phyloP scores from a whole-genome alignment of 2,797 vertebrate species.

The Loris lydekkerianus region DNA sequence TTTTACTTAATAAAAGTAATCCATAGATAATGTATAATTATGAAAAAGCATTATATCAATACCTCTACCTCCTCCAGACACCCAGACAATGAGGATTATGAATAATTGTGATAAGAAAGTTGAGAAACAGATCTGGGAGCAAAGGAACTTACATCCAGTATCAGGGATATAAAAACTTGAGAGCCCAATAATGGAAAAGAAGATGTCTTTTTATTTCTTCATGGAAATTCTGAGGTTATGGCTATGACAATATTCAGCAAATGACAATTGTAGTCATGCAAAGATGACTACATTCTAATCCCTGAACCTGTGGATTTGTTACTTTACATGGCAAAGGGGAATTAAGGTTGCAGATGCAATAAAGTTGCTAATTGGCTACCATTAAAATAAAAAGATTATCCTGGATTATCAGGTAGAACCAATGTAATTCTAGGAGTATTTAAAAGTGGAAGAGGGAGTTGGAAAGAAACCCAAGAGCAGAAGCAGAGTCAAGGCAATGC shows the following conservation, averaged over 20 bases:
- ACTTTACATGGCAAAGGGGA: background rate
- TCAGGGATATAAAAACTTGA: background rate
- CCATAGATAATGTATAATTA: background rate
- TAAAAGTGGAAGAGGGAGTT: background rate
- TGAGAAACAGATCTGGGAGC: background rate
- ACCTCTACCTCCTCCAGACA: background rate
- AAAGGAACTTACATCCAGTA: background rate
- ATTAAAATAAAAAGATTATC: background rate
- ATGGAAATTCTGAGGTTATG: background rate
- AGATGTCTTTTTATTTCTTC: background rate
- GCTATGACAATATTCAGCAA: background rate
- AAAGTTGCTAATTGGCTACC: background rate
- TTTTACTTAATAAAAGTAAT: constrained; percentile 35
- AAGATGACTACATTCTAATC: background rate
- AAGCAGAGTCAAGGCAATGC: background rate
- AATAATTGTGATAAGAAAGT: background rate
- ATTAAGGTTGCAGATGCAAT: background rate
- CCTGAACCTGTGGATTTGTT: background rate
- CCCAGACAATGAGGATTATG: background rate
- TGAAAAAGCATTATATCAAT: background rate
- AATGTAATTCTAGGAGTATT: background rate
- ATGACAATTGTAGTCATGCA: background rate
- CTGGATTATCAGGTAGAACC: background rate
- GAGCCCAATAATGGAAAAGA: fast-evolving
- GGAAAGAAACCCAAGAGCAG: background rate